Percentiles rank a stretch among this genome's conserved stretches.
These are phyloP conservation scores for Apodemia zela DNA, from an alignment of 2,888 invertebrate species.

Conservation along the genomic window DNA sequence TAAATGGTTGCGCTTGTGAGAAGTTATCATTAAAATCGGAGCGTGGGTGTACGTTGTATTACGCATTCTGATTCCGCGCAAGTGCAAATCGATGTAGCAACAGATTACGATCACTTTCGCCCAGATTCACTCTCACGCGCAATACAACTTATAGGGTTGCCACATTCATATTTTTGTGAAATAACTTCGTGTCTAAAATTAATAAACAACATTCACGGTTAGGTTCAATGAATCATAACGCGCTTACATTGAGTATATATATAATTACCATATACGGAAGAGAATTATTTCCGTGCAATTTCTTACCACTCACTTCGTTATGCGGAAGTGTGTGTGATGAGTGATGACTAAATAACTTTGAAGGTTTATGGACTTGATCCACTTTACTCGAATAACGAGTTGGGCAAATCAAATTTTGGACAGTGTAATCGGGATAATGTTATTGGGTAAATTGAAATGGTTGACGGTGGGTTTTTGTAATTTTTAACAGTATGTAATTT, in stretches of 20 bases:
- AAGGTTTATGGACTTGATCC: not conserved
- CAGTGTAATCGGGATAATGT: too few species aligned
- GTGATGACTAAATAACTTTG: slow-evolving; percentile 29
- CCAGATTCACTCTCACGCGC: slow-evolving; percentile 44
- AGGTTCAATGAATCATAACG: slow-evolving; percentile 46
- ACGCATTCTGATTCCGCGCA: slow-evolving; percentile 56
- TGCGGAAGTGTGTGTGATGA: slow-evolving; percentile 47
- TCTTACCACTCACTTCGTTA: slow-evolving; percentile 41
- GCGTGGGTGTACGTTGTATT: slow-evolving; percentile 62
- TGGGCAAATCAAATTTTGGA: too few species aligned
- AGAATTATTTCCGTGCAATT: slow-evolving; percentile 53
- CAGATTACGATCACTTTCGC: slow-evolving; percentile 65
- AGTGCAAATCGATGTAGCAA: slow-evolving; percentile 67
- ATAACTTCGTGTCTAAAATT: slow-evolving; percentile 15
- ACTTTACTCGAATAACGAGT: not conserved
- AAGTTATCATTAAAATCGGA: slow-evolving; percentile 64
- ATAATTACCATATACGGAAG: slow-evolving; percentile 55
- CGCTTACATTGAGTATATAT: slow-evolving; percentile 38
- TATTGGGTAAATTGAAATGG: too few species aligned
- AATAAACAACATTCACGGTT: slow-evolving; percentile 29
- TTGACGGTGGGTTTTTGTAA: too few species aligned
- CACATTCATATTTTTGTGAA: slow-evolving; percentile 1
- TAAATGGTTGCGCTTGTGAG: slow-evolving; percentile 60
- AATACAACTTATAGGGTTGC: slow-evolving; percentile 3
- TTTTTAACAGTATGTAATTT: too few species aligned